Evolutionary conservation across 2,113 vertebrate species (phyloP).

Genomic region (Isurus oxyrinchus): DNA sequence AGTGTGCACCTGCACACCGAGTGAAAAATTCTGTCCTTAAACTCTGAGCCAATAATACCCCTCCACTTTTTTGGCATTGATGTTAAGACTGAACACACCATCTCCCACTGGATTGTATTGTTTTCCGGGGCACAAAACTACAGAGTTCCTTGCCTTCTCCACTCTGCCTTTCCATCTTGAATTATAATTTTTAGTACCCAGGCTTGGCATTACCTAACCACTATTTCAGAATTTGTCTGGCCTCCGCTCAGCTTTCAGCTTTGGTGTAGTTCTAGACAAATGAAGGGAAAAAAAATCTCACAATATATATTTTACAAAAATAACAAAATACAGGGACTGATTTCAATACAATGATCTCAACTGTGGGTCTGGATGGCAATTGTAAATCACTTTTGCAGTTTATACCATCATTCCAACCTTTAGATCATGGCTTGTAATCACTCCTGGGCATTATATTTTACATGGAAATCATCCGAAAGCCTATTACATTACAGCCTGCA

Average conservation of each 20-base stretch:
- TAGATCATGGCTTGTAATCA: slow-evolving; percentile 23
- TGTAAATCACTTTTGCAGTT: slow-evolving; percentile 8
- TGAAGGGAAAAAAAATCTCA: not conserved
- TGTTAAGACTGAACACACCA: not conserved
- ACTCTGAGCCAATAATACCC: not conserved
- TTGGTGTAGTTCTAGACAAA: not conserved
- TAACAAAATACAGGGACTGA: not conserved
- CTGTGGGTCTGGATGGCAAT: not conserved
- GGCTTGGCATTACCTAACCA: not conserved
- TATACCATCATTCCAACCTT: not conserved
- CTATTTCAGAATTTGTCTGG: not conserved
- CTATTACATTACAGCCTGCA: slow-evolving; percentile 18
- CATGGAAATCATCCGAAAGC: not conserved
- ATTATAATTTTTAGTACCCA: not conserved
- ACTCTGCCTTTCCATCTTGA: not conserved
- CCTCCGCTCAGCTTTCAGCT: not conserved
- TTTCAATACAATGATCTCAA: not conserved
- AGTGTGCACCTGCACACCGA: too few relatives aligned
- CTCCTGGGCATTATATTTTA: slow-evolving; percentile 4
- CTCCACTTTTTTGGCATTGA: not conserved
- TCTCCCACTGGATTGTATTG: not conserved
- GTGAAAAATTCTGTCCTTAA: too few relatives aligned
- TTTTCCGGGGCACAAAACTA: not conserved
- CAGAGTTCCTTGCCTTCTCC: not conserved
- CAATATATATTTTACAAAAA: not conserved